Evolutionary conservation across 2,888 invertebrate genomes (phyloP).

Genomic region (Nowickia ferox): DNA sequence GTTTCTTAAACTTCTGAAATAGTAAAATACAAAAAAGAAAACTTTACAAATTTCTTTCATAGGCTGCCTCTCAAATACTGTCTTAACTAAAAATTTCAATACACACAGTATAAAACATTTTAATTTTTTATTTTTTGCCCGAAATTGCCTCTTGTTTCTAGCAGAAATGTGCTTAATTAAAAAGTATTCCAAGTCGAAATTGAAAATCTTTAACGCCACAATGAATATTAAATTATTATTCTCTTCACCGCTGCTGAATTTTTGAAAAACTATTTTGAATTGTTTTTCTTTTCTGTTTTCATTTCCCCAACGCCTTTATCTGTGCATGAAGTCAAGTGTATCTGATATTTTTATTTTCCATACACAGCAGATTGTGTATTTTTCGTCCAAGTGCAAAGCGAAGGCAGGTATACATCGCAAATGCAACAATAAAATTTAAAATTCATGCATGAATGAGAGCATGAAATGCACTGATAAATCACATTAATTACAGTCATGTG

Average conservation of each 20-base stretch:
- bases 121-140: too few species aligned
- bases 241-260: neutral
- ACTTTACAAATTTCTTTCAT: too few species aligned
- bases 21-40: too few species aligned
- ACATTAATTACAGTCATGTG: constrained; percentile 69
- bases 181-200: too few species aligned
- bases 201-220: neutral
- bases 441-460: constrained; percentile 61
- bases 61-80: too few species aligned
- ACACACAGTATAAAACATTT: too few species aligned
- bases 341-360: constrained; percentile 9
- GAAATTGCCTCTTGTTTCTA: too few species aligned
- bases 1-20: too few species aligned
- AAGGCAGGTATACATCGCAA: neutral
- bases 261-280: neutral
- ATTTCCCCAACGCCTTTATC: constrained; percentile 34
- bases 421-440: constrained; percentile 61
- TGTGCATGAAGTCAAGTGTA: constrained; percentile 50
- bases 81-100: too few species aligned
- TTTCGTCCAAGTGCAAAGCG: constrained; percentile 4
- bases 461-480: constrained; percentile 70
- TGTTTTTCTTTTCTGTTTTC: constrained; percentile 20
- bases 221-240: neutral
- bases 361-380: neutral
- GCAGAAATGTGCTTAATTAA: too few species aligned